These are phyloP conservation scores for Lochmaea capreae DNA, from an alignment of 2,888 invertebrate species.

Conservation along the genomic window DNA sequence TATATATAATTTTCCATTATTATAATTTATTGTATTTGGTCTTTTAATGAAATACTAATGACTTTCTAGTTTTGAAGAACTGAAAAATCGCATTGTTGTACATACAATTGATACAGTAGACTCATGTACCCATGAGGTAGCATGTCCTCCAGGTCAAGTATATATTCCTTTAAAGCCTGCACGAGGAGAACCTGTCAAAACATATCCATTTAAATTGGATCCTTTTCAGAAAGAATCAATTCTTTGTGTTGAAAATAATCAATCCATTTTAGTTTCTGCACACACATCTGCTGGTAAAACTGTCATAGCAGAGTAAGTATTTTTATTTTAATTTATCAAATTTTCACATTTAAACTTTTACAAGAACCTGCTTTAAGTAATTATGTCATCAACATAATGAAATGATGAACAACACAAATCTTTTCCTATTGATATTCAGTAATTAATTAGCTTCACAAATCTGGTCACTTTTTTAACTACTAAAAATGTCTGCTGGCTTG, in stretches of 20 bases:
- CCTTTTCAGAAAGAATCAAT: conserved; percentile 98
- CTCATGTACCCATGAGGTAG: conserved; percentile 96
- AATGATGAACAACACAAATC: too few relatives aligned
- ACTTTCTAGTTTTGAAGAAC: conserved; percentile 74
- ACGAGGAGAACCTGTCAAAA: conserved; percentile 83
- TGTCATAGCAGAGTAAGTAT: conserved; percentile 94
- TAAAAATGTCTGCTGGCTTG: too few relatives aligned
- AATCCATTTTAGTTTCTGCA: conserved; percentile 98
- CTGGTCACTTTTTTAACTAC: too few relatives aligned
- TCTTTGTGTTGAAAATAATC: conserved; percentile 95
- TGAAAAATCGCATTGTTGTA: conserved; percentile 84
- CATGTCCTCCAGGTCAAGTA: conserved; percentile 88
- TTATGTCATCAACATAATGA: too few relatives aligned
- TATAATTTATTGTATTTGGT: neutral
- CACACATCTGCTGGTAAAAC: conserved; percentile 99
- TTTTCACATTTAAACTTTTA: neutral
- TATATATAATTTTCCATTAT: neutral
- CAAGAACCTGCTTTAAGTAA: too few relatives aligned
- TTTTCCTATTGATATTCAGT: too few relatives aligned
- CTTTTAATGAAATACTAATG: neutral
- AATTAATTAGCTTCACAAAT: too few relatives aligned
- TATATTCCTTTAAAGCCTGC: conserved; percentile 74
- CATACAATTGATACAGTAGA: conserved; percentile 91
- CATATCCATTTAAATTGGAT: conserved; percentile 95
- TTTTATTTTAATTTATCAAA: neutral